phyloP scores from a whole-genome alignment of 1,140 invertebrate genomes.

The Drosophila kohkoa region DNA sequence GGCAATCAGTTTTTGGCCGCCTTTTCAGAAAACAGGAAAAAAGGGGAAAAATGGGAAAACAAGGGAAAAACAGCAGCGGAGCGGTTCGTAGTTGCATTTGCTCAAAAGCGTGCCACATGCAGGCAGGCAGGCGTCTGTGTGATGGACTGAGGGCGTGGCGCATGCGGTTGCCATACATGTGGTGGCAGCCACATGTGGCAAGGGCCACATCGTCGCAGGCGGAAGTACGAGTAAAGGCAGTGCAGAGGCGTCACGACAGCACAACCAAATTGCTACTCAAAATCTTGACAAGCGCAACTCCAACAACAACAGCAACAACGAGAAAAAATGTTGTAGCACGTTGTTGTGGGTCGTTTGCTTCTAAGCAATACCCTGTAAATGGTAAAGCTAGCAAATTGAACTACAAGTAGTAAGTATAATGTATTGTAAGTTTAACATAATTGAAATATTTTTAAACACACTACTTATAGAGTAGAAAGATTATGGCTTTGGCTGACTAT shows the following conservation, averaged over 20 bases:
- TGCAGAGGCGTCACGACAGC: neutral
- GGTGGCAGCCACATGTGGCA: neutral
- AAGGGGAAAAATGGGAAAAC: neutral
- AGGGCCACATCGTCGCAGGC: neutral
- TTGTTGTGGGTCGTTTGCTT: too few relatives aligned
- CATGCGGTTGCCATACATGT: conserved; percentile 6
- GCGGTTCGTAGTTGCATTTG: conserved; percentile 27
- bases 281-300: conserved; percentile 46
- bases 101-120: conserved; percentile 47
- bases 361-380: too few relatives aligned
- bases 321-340: conserved; percentile 9
- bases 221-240: too few relatives aligned
- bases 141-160: conserved; percentile 17
- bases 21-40: too few relatives aligned
- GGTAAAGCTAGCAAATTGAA: too few relatives aligned
- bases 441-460: too few relatives aligned
- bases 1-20: conserved; percentile 38
- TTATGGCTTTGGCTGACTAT: too few relatives aligned
- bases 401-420: too few relatives aligned
- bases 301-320: too few relatives aligned
- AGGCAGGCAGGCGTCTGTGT: conserved; percentile 31
- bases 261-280: conserved; percentile 51
- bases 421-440: too few relatives aligned
- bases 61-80: neutral
- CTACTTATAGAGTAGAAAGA: too few relatives aligned